Conservation (phyloP, 2,113 vertebrate species). For the Ia io region DNA sequence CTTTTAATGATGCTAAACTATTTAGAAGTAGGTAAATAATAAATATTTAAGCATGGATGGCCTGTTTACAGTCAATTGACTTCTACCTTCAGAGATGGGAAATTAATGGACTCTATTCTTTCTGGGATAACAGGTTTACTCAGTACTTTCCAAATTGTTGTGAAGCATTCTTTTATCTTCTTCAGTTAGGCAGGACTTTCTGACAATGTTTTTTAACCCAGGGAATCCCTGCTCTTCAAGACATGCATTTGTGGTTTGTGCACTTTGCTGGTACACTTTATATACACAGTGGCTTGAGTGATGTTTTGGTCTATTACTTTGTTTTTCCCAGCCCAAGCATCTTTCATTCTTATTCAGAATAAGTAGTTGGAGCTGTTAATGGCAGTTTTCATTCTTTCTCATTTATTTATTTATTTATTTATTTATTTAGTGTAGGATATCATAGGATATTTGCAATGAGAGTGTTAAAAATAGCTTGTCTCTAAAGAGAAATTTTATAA, state of each 20-base stretch:
- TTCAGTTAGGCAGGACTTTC: constrained; percentile 15
- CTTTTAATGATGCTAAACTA: constrained; percentile 46
- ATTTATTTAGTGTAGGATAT: constrained; percentile 18
- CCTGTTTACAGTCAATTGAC: constrained; percentile 58
- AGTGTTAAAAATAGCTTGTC: constrained; percentile 57
- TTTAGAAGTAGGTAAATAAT: constrained; percentile 65
- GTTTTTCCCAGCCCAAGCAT: constrained; percentile 21
- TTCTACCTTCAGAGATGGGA: constrained; percentile 55
- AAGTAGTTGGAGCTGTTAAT: constrained; percentile 17
- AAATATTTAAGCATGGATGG: constrained; percentile 55
- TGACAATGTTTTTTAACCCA: neutral
- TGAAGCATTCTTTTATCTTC: neutral
- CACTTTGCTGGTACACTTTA: neutral
- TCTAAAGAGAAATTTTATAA: constrained; percentile 56
- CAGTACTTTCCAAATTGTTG: constrained; percentile 48
- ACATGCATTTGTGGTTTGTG: neutral
- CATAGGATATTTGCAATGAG: constrained; percentile 45
- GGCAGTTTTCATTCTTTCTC: neutral
- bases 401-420: neutral
- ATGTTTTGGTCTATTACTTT: constrained; percentile 36
- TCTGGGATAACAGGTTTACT: constrained; percentile 44
- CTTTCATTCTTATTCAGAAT: constrained; percentile 37
- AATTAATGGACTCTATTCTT: constrained; percentile 61
- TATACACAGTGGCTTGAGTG: neutral
- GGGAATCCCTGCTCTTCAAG: neutral